These are phyloP conservation scores for Astyanax mexicanus DNA, from an alignment of 2,797 vertebrate genomes.

Conservation along the genomic window DNA sequence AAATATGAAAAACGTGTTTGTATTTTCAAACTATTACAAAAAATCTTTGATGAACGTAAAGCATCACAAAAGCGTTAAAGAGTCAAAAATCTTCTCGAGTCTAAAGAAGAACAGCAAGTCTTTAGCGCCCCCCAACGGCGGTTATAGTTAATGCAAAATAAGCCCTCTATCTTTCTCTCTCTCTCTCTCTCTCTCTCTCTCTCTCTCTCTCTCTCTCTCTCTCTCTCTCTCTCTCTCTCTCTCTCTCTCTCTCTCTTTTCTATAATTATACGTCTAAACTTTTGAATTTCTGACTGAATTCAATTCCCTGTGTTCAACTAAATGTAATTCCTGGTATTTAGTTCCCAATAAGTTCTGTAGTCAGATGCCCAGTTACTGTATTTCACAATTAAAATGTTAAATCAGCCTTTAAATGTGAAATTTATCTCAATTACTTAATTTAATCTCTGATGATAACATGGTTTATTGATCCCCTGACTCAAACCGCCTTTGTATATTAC, in stretches of 20 bases:
- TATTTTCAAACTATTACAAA: slow-evolving; percentile 2
- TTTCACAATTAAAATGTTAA: not conserved
- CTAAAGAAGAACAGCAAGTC: slow-evolving; percentile 61
- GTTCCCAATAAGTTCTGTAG: not conserved
- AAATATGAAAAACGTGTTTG: not conserved
- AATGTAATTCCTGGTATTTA: not conserved
- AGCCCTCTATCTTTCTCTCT: slow-evolving; percentile 24
- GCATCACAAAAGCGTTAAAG: slow-evolving; percentile 32
- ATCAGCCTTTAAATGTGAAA: not conserved
- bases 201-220: too few relatives aligned
- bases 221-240: too few relatives aligned
- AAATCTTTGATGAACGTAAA: not conserved
- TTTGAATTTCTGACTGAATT: not conserved
- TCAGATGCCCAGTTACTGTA: not conserved
- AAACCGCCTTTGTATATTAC: not conserved
- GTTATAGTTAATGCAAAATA: fast-evolving
- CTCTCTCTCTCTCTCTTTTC: not conserved
- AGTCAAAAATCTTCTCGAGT: slow-evolving; percentile 50
- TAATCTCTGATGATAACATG: not conserved
- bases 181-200: slow-evolving; percentile 18
- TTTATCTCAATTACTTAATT: too few relatives aligned
- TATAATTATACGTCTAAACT: too few relatives aligned
- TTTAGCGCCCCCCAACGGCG: slow-evolving; percentile 74
- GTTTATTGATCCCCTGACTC: too few relatives aligned
- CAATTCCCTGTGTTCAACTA: not conserved